Conservation (phyloP, 2,888 invertebrate genomes). For the Chironomus riparius region DNA sequence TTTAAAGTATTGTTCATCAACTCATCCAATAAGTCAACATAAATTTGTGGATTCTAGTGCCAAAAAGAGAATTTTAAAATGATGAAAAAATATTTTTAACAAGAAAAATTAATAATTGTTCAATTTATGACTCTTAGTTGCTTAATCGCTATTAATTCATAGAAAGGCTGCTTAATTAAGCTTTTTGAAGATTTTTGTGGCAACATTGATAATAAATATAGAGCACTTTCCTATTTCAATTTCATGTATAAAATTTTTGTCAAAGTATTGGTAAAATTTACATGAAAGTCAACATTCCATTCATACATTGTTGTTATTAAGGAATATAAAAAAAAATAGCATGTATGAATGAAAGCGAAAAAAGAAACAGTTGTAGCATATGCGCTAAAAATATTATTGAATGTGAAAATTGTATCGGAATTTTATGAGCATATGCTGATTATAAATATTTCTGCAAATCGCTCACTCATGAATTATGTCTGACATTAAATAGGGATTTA, state of each 20-base stretch:
- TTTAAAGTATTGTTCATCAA: neutral
- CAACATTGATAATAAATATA: neutral
- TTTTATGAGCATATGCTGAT: neutral
- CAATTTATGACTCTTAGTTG: too few relatives aligned
- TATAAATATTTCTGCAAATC: too few relatives aligned
- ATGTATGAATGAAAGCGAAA: neutral
- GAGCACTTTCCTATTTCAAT: neutral
- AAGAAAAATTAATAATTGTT: too few relatives aligned
- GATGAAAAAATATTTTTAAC: too few relatives aligned
- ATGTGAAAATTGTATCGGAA: neutral
- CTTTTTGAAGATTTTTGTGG: too few relatives aligned
- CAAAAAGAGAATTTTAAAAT: neutral
- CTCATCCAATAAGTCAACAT: neutral
- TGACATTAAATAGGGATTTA: too few relatives aligned
- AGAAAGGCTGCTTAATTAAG: too few relatives aligned
- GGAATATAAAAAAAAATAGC: too few relatives aligned
- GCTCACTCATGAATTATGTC: too few relatives aligned
- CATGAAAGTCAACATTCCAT: constrained; percentile 1
- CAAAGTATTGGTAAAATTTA: constrained; percentile 6
- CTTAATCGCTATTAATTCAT: too few relatives aligned
- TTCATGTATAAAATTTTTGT: neutral
- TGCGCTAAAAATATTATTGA: neutral
- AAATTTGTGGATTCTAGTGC: neutral
- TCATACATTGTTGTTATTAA: neutral
- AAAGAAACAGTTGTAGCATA: neutral